These are phyloP conservation scores for Heliconius charithonia DNA, from an alignment of 2,888 invertebrate species.

Conservation along the genomic window DNA sequence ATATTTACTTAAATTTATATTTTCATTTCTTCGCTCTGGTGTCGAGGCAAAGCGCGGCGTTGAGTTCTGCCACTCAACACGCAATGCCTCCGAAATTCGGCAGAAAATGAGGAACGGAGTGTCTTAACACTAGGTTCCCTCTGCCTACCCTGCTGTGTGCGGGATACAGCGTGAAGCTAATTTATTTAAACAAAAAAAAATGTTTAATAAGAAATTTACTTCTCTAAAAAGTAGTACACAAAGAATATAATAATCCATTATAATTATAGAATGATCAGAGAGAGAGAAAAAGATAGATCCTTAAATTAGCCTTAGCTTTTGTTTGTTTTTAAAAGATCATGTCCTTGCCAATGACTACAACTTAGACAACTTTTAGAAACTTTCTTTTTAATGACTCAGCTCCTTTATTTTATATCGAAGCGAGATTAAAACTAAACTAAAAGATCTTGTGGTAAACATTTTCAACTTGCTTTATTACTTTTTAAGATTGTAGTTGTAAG, in stretches of 20 bases:
- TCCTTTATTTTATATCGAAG: slow-evolving; percentile 3
- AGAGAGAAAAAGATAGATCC: not conserved
- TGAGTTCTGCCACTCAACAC: no score
- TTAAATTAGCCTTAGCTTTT: not conserved
- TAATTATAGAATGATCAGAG: not conserved
- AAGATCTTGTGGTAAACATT: not conserved
- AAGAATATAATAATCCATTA: not conserved
- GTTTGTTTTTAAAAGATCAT: not conserved
- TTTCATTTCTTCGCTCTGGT: no score
- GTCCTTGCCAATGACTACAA: not conserved
- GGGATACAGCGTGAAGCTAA: no score
- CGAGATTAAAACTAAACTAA: not conserved
- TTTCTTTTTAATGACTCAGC: slow-evolving; percentile 8
- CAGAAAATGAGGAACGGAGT: no score
- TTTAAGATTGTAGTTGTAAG: not conserved
- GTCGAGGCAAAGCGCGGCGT: no score
- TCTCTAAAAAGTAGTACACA: no score
- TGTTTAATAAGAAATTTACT: no score
- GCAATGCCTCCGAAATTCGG: no score
- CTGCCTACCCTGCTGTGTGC: no score
- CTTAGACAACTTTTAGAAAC: slow-evolving; percentile 1
- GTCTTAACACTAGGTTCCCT: no score
- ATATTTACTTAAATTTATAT: no score
- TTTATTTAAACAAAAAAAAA: no score
- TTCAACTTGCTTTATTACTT: not conserved